A percentile compares a stretch with the other conserved stretches of the same genome.
Conservation (phyloP, 2,888 invertebrate genomes). For the Sthenelais limicola region DNA sequence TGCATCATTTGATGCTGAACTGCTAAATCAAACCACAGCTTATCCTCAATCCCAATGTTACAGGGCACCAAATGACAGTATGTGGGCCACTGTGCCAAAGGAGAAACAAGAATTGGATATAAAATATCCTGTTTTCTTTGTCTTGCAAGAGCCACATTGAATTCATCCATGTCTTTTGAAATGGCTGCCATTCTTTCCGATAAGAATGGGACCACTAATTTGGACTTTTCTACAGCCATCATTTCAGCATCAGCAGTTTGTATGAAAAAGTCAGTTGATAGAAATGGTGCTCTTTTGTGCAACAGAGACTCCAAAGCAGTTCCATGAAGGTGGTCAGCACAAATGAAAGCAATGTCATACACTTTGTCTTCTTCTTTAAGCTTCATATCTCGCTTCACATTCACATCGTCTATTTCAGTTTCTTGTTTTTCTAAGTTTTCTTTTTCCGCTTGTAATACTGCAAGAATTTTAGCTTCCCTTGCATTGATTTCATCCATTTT, state of each 20-base stretch:
- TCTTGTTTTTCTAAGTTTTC: neutral
- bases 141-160: constrained; percentile 38
- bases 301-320: constrained; percentile 3
- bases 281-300: constrained; percentile 1
- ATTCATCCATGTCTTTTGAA: constrained; percentile 23
- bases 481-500: neutral
- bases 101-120: constrained; percentile 53
- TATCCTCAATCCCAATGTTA: constrained; percentile 53
- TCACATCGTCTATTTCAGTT: neutral
- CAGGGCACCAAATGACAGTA: constrained; percentile 49
- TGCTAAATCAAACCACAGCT: constrained; percentile 38
- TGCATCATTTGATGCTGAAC: neutral
- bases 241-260: constrained; percentile 9
- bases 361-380: constrained; percentile 2
- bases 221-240: constrained; percentile 8
- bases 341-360: constrained; percentile 21
- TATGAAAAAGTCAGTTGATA: constrained; percentile 16
- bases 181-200: neutral
- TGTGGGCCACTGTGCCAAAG: constrained; percentile 42
- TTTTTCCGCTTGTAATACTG: neutral
- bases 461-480: neutral
- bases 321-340: constrained; percentile 8
- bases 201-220: constrained; percentile 26
- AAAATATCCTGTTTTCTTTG: constrained; percentile 42
- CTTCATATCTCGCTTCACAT: neutral